Base-by-base conservation (phyloP, 2,113 vertebrate genomes). In the Lathamus discolor region DNA sequence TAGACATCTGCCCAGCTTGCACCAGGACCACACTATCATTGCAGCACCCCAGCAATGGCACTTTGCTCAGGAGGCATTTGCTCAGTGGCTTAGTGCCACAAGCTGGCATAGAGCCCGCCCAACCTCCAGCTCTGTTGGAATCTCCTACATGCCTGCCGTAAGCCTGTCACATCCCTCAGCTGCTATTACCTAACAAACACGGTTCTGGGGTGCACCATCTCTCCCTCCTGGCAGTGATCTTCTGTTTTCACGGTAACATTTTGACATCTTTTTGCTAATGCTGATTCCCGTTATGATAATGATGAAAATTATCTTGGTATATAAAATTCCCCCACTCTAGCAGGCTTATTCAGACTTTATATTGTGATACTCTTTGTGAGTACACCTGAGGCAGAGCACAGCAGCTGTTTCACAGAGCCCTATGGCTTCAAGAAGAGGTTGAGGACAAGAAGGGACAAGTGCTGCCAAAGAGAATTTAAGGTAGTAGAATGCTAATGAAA, bases 11-110 rank as follows among this genome's bases (percentile, higher is more conserved):
- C 23, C 61, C 1, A 2, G 7, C 15, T 69, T 68, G 35, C 39
- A 44, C 54, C 17, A 74, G 66, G 31, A 39, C 39, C 2, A 0
- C 4, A 1, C 18, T 41, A 9, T 7, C 3, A 0, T 28, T 12
- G 6, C 35, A n/a, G 12, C 43, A 52, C 5, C 46, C 12, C 49
- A 63, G 31, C 9, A 28, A 29, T 2, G 3, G 7, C 22, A 10
- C 22, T 37, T 78, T 39, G 18, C 24, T 85, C 63, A 31, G 78
- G 48, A 90, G 64, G 11, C 0, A 0, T 84, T 59, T 77, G 5
- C 51, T 87, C 13, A 4, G 76, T 31, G 52, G 31, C 48, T 83
- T 20, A 18, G 33, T 59, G 63, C 37, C 57, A 46, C 2, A 5
- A 33, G 27, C 48, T 62, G 66, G 31, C 4, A 0, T 27, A 33